phyloP scores from a whole-genome alignment of 2,113 vertebrate genomes.

The Mormoops blainvillei region DNA sequence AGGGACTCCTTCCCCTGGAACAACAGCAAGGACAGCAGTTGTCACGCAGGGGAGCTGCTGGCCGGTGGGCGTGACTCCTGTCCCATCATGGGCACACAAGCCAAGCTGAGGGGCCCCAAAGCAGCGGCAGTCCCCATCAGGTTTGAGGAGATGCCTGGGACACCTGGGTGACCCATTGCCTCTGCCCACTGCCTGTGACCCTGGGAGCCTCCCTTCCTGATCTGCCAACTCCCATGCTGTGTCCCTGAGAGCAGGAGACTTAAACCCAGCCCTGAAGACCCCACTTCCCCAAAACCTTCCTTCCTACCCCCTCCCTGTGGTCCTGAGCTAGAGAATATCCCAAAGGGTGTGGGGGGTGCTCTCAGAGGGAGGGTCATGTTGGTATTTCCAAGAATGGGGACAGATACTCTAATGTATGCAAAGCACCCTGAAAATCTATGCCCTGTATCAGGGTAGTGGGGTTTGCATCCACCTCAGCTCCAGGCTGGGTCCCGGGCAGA shows the following conservation, averaged over 20 bases:
- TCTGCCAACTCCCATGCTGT: not conserved
- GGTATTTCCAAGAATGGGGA: not conserved
- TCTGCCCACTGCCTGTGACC: no score
- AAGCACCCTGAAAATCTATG: no score
- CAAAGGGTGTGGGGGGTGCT: not conserved
- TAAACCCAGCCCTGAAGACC: not conserved
- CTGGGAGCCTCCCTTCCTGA: not conserved
- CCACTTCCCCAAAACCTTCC: not conserved
- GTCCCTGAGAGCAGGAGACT: not conserved
- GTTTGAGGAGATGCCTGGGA: not conserved
- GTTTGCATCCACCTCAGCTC: rapidly evolving
- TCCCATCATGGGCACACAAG: not conserved
- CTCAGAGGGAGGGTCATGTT: not conserved
- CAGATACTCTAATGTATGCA: not conserved
- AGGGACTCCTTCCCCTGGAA: no score
- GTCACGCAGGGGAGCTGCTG: not conserved
- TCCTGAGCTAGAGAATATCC: not conserved
- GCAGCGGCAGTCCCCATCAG: not conserved
- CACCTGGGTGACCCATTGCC: rapidly evolving
- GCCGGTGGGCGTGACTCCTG: rapidly evolving
- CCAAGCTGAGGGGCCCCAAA: not conserved
- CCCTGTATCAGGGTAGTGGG: no score
- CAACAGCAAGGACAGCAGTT: not conserved
- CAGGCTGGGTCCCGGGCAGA: not conserved
- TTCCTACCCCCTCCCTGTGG: not conserved